A percentile compares a stretch with the other conserved stretches of the same genome.
Evolutionary conservation across 2,113 vertebrate species (phyloP).

Genomic region (Bujurquina vittata): DNA sequence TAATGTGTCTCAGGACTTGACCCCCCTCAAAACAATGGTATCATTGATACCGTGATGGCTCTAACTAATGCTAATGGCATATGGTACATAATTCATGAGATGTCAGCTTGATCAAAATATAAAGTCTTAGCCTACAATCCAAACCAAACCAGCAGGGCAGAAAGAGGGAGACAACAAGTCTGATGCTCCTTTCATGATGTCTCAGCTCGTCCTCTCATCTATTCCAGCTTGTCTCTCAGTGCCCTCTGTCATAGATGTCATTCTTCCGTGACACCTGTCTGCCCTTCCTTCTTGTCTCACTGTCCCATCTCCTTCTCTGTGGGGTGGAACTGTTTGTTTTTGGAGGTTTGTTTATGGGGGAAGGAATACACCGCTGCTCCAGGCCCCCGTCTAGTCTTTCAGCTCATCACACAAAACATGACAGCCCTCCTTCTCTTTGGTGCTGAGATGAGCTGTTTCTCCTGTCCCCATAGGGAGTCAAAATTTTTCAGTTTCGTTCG

Average conservation of each 20-base stretch:
- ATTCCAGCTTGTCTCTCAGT: slow-evolving; percentile 38
- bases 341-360: slow-evolving; percentile 75
- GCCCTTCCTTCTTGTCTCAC: slow-evolving; percentile 62
- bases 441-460: slow-evolving; percentile 75
- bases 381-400: slow-evolving; percentile 73
- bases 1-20: slow-evolving; percentile 58
- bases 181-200: slow-evolving; percentile 53
- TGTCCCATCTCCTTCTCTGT: slow-evolving; percentile 70
- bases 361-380: slow-evolving; percentile 74
- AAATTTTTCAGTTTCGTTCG: slow-evolving; percentile 65
- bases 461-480: slow-evolving; percentile 69
- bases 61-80: slow-evolving; percentile 58
- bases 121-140: slow-evolving; percentile 27
- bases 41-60: slow-evolving; percentile 48
- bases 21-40: slow-evolving; percentile 58
- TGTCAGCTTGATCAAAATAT: slow-evolving; percentile 44
- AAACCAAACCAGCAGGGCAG: slow-evolving; percentile 44
- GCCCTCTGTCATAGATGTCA: slow-evolving; percentile 70
- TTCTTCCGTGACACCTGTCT: slow-evolving; percentile 75
- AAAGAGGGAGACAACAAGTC: slow-evolving; percentile 35
- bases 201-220: slow-evolving; percentile 53
- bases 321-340: slow-evolving; percentile 77
- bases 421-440: slow-evolving; percentile 82
- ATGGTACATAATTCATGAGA: slow-evolving; percentile 58
- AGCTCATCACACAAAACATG: slow-evolving; percentile 82